Evolutionary conservation across 1,140 invertebrate genomes (phyloP), one percentile per base, ranked within the genome.

Genomic region (Thaumatotibia leucotreta): DNA sequence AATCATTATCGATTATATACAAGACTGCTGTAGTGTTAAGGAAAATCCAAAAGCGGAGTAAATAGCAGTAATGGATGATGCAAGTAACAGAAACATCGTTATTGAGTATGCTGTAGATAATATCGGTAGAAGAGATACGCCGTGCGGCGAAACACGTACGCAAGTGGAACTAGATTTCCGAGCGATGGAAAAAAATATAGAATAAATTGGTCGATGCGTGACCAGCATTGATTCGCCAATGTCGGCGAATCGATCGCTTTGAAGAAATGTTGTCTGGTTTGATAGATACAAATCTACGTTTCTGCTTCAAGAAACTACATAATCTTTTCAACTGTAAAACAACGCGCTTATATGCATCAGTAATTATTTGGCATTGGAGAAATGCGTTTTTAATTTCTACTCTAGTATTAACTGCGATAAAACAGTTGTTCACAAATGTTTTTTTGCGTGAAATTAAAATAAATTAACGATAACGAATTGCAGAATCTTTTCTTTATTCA

Each of bases 141-240:
- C 80, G 76, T 80, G 75, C 72, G 54, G n/a, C 14, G 27, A 39
- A 63, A 69, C 79, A 79, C 80, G 80, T 80, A 79, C 66, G 69
- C 79, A 73, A 35, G 22, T 71, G 14, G 74, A 65, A 73, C 68
- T 77, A 78, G 67, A 78, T 77, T 65, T 70, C 64, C 62, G 76
- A 80, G 74, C 64, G 73, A 76, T 68, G 63, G 31, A 76, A 82
- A 79, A 79, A 77, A 73, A 73, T 73, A 67, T 74, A 72, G 73
- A 77, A 78, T 45, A 78, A 79, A 66, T 22, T 17, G 45, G 9
- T 39, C 22, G 45, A 45, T 39, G 63, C 63, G 63, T 65, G 63
- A 61, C 52, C 24, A 29, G 31, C 33, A 29, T 39, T 33, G 35
- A 58, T 66, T 54, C 29, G 65, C 35, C 52, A 45, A 45, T 45